Conservation (phyloP, 2,113 vertebrate species). For the Penelope pileata region DNA sequence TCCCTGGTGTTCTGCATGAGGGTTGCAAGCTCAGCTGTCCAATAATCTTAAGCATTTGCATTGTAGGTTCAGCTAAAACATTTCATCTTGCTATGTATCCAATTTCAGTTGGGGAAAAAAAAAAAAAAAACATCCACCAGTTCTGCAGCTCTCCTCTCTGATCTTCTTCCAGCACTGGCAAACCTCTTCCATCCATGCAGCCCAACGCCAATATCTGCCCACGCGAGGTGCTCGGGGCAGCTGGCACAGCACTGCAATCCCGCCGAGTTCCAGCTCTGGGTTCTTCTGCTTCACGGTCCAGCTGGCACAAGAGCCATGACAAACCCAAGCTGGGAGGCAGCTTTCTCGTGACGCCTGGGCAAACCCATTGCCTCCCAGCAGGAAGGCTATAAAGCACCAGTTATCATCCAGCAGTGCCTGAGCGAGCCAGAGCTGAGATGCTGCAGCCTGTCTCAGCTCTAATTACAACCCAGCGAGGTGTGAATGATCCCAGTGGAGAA, state of each 20-base stretch:
- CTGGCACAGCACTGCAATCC: background rate
- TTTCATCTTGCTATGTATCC: background rate
- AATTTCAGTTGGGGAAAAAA: background rate
- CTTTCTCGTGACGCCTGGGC: background rate
- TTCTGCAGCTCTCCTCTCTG: background rate
- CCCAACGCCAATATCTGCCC: background rate
- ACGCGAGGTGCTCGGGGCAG: background rate
- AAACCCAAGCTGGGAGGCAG: background rate
- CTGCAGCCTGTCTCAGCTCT: background rate
- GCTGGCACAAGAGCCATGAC: background rate
- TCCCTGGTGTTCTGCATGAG: rapidly evolving
- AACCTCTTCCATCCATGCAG: rapidly evolving
- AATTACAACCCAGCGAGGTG: background rate
- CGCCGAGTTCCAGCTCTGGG: background rate
- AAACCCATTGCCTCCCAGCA: conserved; percentile 22
- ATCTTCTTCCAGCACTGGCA: background rate
- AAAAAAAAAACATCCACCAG: background rate
- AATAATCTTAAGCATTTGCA: background rate
- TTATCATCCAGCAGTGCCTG: background rate
- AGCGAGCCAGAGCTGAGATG: background rate
- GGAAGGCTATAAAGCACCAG: background rate
- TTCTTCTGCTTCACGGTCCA: background rate
- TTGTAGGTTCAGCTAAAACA: background rate
- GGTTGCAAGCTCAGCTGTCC: background rate
- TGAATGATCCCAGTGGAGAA: rapidly evolving